Evolutionary conservation across 2,113 vertebrate genomes (phyloP).

Genomic region (Mobula birostris): DNA sequence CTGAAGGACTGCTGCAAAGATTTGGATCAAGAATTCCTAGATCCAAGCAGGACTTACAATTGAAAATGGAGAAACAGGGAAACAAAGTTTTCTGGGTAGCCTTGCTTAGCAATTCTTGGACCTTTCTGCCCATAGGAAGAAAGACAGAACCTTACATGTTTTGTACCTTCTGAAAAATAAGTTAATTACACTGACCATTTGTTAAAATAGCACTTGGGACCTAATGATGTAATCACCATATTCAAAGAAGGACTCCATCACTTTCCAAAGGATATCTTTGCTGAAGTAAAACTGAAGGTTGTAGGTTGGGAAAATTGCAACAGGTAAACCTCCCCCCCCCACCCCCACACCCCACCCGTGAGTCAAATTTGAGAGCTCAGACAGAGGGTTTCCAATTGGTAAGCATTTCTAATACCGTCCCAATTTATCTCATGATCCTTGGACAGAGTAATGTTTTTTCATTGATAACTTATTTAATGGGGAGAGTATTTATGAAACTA

Average conservation of each 20-base stretch:
- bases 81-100: background rate
- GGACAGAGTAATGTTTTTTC: background rate
- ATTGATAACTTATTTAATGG: background rate
- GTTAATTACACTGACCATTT: background rate
- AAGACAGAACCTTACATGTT: background rate
- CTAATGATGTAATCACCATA: background rate
- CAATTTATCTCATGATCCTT: background rate
- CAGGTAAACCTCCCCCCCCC: background rate
- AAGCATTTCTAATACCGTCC: background rate
- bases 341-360: no score
- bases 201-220: background rate
- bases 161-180: no score
- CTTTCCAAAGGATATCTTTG: background rate
- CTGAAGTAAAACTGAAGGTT: background rate
- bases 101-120: no score
- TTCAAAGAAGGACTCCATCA: background rate
- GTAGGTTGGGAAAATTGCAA: background rate
- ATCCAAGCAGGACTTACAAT: background rate
- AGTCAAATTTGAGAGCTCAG: background rate
- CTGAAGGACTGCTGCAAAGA: background rate
- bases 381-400: background rate
- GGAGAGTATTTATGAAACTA: background rate
- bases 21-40: no score
- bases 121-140: background rate
- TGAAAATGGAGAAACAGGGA: background rate